These are phyloP conservation scores for Sphecodes monilicornis DNA, from an alignment of 2,888 invertebrate species.

Conservation along the genomic window DNA sequence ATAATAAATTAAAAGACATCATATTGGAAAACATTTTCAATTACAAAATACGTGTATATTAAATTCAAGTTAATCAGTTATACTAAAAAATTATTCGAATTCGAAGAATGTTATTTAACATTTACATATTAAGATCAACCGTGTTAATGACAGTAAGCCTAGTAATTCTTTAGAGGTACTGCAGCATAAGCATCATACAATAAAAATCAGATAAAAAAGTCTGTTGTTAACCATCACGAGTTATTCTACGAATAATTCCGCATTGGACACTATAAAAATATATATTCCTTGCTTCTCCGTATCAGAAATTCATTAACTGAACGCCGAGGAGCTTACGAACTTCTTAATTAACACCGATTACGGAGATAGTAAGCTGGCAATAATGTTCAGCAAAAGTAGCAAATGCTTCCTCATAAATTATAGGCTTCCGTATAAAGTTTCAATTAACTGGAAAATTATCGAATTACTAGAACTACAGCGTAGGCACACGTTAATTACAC, in stretches of 20 bases:
- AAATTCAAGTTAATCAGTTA: no score
- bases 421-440: conserved; percentile 32
- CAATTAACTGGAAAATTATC: conserved; percentile 43
- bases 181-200: not conserved
- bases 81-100: no score
- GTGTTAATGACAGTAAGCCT: no score
- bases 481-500: conserved; percentile 16
- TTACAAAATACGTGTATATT: no score
- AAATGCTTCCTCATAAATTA: conserved; percentile 26
- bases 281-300: not conserved
- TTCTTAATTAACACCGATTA: conserved; percentile 47
- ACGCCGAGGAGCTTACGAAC: conserved; percentile 33
- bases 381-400: conserved; percentile 45
- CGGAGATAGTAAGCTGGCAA: conserved; percentile 34
- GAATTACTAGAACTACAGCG: conserved; percentile 26
- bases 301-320: conserved; percentile 47
- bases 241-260: not conserved
- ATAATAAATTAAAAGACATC: no score
- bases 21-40: no score
- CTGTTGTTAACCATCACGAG: not conserved
- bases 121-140: no score
- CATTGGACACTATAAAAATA: not conserved
- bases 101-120: not conserved
- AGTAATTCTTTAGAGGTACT: no score
- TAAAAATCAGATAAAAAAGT: not conserved